Evolutionary conservation across 2,113 vertebrate species (phyloP).

Genomic region (Meriones unguiculatus): DNA sequence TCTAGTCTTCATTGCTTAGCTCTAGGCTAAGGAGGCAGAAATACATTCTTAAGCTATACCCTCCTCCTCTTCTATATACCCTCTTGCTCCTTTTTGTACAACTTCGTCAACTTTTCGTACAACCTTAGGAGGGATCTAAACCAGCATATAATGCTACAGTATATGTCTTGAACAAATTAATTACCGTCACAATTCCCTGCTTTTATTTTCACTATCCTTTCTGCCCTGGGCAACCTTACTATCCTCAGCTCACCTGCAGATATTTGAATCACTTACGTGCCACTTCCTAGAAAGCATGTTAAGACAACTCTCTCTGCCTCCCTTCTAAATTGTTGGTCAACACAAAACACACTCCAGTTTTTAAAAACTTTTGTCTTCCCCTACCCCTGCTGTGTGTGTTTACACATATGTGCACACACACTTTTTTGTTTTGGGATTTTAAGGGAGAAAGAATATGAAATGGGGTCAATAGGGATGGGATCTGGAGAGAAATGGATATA

Average conservation of each 20-base stretch:
- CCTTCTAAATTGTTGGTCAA: background rate
- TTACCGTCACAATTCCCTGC: background rate
- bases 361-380: background rate
- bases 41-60: too few species aligned
- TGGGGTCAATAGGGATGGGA: background rate
- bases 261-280: too few species aligned
- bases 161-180: background rate
- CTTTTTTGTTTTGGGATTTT: background rate
- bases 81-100: background rate
- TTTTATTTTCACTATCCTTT: background rate
- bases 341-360: background rate
- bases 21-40: accelerated
- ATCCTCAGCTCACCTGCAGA: background rate
- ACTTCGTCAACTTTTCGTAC: background rate
- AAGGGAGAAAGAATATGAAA: background rate
- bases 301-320: background rate
- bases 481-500: background rate
- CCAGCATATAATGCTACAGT: background rate
- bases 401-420: background rate
- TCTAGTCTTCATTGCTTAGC: background rate
- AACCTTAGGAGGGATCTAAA: background rate
- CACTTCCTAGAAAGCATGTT: background rate
- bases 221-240: background rate
- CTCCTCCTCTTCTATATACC: too few species aligned
- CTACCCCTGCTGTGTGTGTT: background rate